Evolutionary conservation across 2,888 invertebrate species (phyloP), one percentile per base, ranked within the genome.

Genomic region (Thecocarcelia acutangulata): DNA sequence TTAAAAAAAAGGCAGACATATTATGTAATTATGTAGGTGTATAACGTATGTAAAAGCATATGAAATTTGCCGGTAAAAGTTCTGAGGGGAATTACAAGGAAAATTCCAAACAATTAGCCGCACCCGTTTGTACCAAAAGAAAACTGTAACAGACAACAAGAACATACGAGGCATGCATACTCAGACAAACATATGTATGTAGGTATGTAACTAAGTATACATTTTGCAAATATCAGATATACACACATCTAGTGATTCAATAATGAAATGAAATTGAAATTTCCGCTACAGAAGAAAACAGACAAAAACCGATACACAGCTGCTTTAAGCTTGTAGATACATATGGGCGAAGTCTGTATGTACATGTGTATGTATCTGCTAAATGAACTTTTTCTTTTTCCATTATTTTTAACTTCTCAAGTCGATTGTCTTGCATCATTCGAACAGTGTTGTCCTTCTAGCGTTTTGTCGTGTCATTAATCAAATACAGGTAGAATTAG

Each of bases 191-290:
- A 46, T 50, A 3, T 33, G 33, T 8, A 33, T 33, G 33, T 8
- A 24, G 1, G 9, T 33, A 33, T 28, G 28, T 8, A 1, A 2
- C 24, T 33, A 8, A 3, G 9, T 33, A 8, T 9, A 33, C 33
- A 33, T 1, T 33, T 33, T 33, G 33, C 33, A 33, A 33, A 33
- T 33, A 33, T 33, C 9, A 33, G 33, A 33, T 33, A 52, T 6
- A 28, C 12, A 3, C 13, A 21, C 54, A 42, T 54, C 9, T 33
- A 33, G 21, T 24, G n/a, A 11, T 56, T 54, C 44, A 56, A 40
- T 56, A 33, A 56, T 33, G 56, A 66, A 54, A 61, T 56, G 52
- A 61, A 76, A 76, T 69, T 69, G 63, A 72, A 78, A 72, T 78
- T 66, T 78, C 78, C 78, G 78, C 78, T 72, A 64, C 40, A 77